Conservation (phyloP, 37 sponge, comb jelly and placozoan genomes). For the Mnemiopsis leidyi region DNA sequence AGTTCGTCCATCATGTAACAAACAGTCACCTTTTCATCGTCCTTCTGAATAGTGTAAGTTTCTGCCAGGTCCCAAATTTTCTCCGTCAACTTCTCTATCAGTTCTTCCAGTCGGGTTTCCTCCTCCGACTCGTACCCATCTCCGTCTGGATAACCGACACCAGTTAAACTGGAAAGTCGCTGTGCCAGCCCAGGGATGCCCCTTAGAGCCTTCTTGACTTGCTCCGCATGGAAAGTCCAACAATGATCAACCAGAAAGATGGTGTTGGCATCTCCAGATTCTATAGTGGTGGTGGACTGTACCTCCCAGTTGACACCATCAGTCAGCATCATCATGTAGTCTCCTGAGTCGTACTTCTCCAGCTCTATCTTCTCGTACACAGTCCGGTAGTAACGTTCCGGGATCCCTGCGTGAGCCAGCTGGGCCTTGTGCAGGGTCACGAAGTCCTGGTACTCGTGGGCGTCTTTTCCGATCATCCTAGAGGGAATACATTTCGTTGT, state of each 20-base stretch:
- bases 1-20: slow-evolving; percentile 96
- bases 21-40: slow-evolving; percentile 72
- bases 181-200: slow-evolving; percentile 73
- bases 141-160: neutral
- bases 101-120: neutral
- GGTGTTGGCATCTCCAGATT: slow-evolving; percentile 66
- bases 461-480: slow-evolving; percentile 15
- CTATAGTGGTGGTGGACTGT: slow-evolving; percentile 1
- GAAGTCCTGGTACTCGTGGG: slow-evolving; percentile 53
- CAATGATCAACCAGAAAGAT: slow-evolving; percentile 91
- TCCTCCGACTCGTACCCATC: slow-evolving; percentile 5
- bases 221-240: slow-evolving; percentile 82
- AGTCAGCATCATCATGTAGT: slow-evolving; percentile 29
- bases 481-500: too few species aligned
- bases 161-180: slow-evolving; percentile 68
- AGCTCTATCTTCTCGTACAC: slow-evolving; percentile 26
- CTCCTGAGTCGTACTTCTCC: slow-evolving; percentile 43
- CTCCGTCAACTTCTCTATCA: slow-evolving; percentile 18
- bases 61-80: slow-evolving; percentile 34
- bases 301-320: slow-evolving; percentile 38
- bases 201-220: slow-evolving; percentile 70
- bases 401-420: neutral
- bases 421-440: slow-evolving; percentile 38
- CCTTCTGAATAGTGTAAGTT: slow-evolving; percentile 59
- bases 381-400: slow-evolving; percentile 15